Evolutionary conservation across 2,888 invertebrate species (phyloP).

Genomic region (Xestia xanthographa): DNA sequence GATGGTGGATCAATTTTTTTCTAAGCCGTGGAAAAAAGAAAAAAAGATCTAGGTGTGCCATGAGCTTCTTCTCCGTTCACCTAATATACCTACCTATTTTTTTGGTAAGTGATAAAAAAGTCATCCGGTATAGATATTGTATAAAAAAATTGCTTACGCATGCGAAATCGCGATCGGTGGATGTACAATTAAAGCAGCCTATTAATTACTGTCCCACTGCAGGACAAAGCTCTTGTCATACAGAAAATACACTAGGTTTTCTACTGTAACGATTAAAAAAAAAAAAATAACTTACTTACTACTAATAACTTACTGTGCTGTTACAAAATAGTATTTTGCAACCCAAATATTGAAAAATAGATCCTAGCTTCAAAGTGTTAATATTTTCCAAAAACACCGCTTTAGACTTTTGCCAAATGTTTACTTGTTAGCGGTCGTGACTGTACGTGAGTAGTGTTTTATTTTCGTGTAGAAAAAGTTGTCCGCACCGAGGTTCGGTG

Average conservation of each 20-base stretch:
- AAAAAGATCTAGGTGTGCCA: too few species aligned
- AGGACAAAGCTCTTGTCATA: background rate
- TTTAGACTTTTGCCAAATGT: background rate
- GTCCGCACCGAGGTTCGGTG: conserved; percentile 79
- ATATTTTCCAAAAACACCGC: background rate
- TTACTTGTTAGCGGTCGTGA: background rate
- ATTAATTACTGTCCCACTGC: background rate
- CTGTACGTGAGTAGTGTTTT: conserved; percentile 40
- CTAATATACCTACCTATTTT: too few species aligned
- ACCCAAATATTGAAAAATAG: background rate
- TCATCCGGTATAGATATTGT: too few species aligned
- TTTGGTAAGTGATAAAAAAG: too few species aligned
- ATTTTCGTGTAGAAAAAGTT: conserved; percentile 75
- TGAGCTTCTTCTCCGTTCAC: too few species aligned
- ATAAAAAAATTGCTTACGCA: background rate
- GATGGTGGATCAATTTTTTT: too few species aligned
- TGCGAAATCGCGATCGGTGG: background rate
- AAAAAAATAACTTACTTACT: too few species aligned
- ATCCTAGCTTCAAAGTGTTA: too few species aligned
- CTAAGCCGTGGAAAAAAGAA: too few species aligned
- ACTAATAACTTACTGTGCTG: too few species aligned
- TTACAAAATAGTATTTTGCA: background rate
- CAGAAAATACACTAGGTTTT: background rate
- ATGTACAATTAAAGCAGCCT: too few species aligned
- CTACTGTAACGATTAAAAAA: background rate